Evolutionary conservation across 2,797 vertebrate genomes (phyloP).

Genomic region (Sternotherus odoratus): DNA sequence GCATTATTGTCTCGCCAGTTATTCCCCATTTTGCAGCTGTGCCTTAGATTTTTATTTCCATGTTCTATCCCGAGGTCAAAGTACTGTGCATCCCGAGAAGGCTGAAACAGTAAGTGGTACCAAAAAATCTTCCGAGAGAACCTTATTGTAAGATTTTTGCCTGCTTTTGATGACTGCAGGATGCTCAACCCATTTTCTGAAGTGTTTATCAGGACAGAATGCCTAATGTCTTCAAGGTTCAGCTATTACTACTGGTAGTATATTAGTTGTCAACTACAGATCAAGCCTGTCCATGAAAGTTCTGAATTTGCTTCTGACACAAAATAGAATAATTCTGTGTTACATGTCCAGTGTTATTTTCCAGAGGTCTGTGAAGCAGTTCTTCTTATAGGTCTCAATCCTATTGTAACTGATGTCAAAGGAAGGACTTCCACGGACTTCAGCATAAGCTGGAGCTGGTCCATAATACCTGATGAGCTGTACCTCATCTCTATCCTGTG

Average conservation of each 20-base stretch:
- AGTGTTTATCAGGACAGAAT: not conserved
- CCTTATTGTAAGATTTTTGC: accelerated
- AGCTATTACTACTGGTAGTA: not conserved
- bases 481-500: not conserved
- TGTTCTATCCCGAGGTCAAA: not conserved
- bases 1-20: no score
- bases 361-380: accelerated
- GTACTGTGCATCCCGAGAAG: not conserved
- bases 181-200: not conserved
- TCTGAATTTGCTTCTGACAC: not conserved
- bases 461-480: not conserved
- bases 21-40: no score
- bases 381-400: not conserved
- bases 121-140: not conserved
- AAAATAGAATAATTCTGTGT: accelerated
- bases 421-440: not conserved
- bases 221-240: not conserved
- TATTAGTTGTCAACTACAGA: not conserved
- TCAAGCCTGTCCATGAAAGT: not conserved
- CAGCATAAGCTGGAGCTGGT: not conserved
- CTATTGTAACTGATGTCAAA: not conserved
- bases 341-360: not conserved
- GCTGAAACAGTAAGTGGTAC: not conserved
- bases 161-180: not conserved
- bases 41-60: no score